Evolutionary conservation across 1,140 invertebrate genomes (phyloP), one percentile per base, ranked within the genome.

Genomic region (Ceratitis capitata): DNA sequence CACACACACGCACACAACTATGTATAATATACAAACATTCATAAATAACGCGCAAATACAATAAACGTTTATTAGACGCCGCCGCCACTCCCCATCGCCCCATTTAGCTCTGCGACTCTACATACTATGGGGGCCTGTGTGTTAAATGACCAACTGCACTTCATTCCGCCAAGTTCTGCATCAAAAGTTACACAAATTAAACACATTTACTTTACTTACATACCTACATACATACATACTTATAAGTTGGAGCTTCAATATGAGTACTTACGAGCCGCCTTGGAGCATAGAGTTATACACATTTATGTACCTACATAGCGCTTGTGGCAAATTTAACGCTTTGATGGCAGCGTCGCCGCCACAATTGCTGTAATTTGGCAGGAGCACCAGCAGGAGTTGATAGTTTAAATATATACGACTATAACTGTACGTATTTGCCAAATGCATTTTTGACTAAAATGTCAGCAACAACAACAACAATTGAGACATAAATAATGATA

Each of bases 171-270:
- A 78, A 78, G 39, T 74, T 74, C n/a, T n/a, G 35, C 29, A 74
- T 12, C 64, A 74, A 74, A 74, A 74, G 35, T 78, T 78, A 39
- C 35, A 78, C 69, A 78, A 78, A 78, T 78, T 78, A 78, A 78
- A 39, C 32, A 78, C n/a, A 45, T n/a, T 2, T n/a, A 42, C 39
- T n/a, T n/a, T n/a, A 45, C 61, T 69, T 39, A 19, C 51, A 49
- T 16, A 49, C 47, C 10, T 10, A 3, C 3, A 3, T 16, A 10
- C 47, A 10, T 14, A 10, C 47, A 3, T 7, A n/a, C 51, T 23
- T 7, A 12, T 1, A 2, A 23, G 51, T 23, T 0, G 19, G 51
- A 56, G n/a, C n/a, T n/a, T n/a, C n/a, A n/a, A n/a, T n/a, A n/a
- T n/a, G n/a, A 56, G 51, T 23, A 23, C 51, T 56, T 56, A 56